Conservation (phyloP, 2,113 vertebrate genomes). For the Odontesthes bonariensis region DNA sequence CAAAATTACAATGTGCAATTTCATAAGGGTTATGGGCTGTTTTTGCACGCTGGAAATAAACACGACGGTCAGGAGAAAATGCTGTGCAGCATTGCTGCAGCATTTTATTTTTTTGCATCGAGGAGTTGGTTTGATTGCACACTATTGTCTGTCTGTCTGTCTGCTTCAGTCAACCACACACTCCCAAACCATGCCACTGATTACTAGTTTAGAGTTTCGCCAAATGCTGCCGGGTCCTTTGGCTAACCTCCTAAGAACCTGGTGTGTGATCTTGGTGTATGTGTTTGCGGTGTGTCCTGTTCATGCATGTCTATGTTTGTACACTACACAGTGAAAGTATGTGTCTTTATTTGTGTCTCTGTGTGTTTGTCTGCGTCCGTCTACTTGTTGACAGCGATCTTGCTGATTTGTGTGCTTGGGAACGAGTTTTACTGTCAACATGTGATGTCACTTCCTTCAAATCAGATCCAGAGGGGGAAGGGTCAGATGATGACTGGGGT, state of each 20-base stretch:
- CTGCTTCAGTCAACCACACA: slow-evolving; percentile 66
- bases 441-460: slow-evolving; percentile 65
- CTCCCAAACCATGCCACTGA: slow-evolving; percentile 67
- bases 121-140: slow-evolving; percentile 53
- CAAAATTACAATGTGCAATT: slow-evolving; percentile 84
- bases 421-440: slow-evolving; percentile 36
- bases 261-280: slow-evolving; percentile 46
- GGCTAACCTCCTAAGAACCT: slow-evolving; percentile 73
- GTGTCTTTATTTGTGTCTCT: slow-evolving; percentile 52
- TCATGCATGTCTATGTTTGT: slow-evolving; percentile 76
- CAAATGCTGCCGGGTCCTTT: slow-evolving; percentile 72
- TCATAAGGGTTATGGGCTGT: slow-evolving; percentile 72
- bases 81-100: slow-evolving; percentile 31
- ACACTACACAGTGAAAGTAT: slow-evolving; percentile 72
- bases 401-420: slow-evolving; percentile 25
- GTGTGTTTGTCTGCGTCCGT: slow-evolving; percentile 45
- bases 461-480: neutral
- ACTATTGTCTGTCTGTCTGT: slow-evolving; percentile 74
- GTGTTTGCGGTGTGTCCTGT: slow-evolving; percentile 64
- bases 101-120: slow-evolving; percentile 24
- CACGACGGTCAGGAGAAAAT: slow-evolving; percentile 50
- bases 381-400: slow-evolving; percentile 40
- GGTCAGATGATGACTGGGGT: slow-evolving; percentile 33
- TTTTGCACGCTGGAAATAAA: slow-evolving; percentile 81
- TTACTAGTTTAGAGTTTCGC: slow-evolving; percentile 72